Conservation (phyloP, 1,140 invertebrate species). For the Bombus sylvicola region DNA sequence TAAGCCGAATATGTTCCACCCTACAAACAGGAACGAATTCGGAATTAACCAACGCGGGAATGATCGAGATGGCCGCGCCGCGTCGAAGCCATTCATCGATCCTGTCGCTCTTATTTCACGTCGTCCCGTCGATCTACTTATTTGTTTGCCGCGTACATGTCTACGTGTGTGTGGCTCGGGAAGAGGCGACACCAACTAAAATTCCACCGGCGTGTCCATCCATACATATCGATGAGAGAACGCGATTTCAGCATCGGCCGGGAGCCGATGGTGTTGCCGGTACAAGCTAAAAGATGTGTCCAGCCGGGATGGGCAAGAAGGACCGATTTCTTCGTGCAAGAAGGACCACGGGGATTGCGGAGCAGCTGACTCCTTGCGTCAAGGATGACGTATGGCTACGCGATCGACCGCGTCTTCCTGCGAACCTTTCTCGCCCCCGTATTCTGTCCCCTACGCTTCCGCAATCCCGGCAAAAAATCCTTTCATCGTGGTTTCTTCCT, state of each 20-base stretch:
- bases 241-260: constrained; percentile 56
- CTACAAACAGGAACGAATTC: constrained; percentile 14
- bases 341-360: constrained; percentile 72
- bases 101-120: constrained; percentile 45
- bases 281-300: constrained; percentile 77
- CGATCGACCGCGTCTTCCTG: constrained; percentile 44
- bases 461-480: constrained; percentile 37
- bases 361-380: constrained; percentile 72
- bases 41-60: constrained; percentile 17
- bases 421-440: constrained; percentile 21
- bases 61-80: constrained; percentile 27
- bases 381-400: constrained; percentile 78
- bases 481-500: neutral
- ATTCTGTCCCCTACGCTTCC: constrained; percentile 12
- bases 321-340: constrained; percentile 74
- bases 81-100: constrained; percentile 45
- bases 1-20: neutral
- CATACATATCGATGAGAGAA: constrained; percentile 80
- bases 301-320: constrained; percentile 74
- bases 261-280: constrained; percentile 70
- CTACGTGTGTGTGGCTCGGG: neutral
- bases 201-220: constrained; percentile 79
- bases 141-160: constrained; percentile 65
- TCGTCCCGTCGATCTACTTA: constrained; percentile 69
- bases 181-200: constrained; percentile 78